Base-by-base conservation (phyloP, 2,888 invertebrate genomes). In the Aporophyla lueneburgensis region DNA sequence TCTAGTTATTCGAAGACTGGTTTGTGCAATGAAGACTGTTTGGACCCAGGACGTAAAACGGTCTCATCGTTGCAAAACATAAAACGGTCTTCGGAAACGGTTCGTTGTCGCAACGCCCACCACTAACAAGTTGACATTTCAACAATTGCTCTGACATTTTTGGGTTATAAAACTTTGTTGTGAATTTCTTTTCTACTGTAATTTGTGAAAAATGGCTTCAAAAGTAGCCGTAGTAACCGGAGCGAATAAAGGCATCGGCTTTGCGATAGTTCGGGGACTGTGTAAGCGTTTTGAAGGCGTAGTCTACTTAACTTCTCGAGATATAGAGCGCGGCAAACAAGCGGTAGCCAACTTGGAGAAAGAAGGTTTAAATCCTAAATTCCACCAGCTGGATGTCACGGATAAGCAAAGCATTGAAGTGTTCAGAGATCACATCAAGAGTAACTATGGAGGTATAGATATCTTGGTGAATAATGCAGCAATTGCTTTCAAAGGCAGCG, bases 391-490 rank as follows among this genome's bases (percentile, higher is more conserved):
- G 33, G 98, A 98, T 89, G 96, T 98, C 71, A 97, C 97, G 5
- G 96, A 97, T 83, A 92, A 93, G 54, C 92, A 93, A 4, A 98
- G 98, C 86, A 93, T 98, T 10, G 93, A 97, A 69, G 92, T 84
- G 7, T 97, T 98, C 81, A 95, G 96, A 16, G 97, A 97, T 85
- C 97, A 97, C 86, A 90, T 98, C 3, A 95, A 97, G 86, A 92
- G 94, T 27, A 97, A 97, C 46, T 97, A 98, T 88, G 97, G 97
- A 1, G 98, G 98, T 0, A 93, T 98, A 6, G 98, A 98, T 93
- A 90, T 98, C 67, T 95, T 98, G 61, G 97, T 98, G 0, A 98
- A 98, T 89, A 98, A 98, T 92, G 98, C 98, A 12, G 98, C 97
- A 0, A 98, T 98, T 73, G 98, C 98, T 0, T 98, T 97, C 88